Percentiles rank a stretch among this genome's conserved stretches.
phyloP scores from a whole-genome alignment of 1,140 invertebrate species.

The Frieseomelitta varia region DNA sequence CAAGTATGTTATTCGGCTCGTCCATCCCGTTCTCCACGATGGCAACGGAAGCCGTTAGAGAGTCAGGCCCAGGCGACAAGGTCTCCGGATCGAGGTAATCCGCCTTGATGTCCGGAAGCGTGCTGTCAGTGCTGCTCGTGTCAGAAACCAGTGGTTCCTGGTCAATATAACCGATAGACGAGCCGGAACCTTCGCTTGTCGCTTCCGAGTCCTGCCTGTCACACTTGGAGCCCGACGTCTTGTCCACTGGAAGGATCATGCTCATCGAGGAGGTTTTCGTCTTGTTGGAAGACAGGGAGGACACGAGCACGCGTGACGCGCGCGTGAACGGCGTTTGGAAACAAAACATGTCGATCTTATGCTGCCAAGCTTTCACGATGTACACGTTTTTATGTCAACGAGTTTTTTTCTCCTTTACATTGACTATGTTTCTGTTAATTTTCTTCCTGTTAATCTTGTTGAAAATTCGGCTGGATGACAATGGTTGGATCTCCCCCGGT shows the following conservation, averaged over 20 bases:
- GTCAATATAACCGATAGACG: slow-evolving; percentile 78
- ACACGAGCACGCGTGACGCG: slow-evolving; percentile 66
- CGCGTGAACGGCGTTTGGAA: slow-evolving; percentile 80
- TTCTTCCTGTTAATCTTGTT: background rate
- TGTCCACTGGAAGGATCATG: slow-evolving; percentile 53
- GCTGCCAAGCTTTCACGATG: too few species aligned
- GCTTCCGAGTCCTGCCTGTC: slow-evolving; percentile 75
- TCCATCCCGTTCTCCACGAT: slow-evolving; percentile 31
- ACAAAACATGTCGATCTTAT: slow-evolving; percentile 75
- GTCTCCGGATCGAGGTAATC: slow-evolving; percentile 78
- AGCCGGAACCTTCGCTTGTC: slow-evolving; percentile 75
- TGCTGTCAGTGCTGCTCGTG: slow-evolving; percentile 77
- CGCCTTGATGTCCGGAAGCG: slow-evolving; percentile 74
- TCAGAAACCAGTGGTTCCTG: slow-evolving; percentile 74
- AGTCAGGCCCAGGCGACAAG: slow-evolving; percentile 73
- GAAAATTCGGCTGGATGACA: background rate
- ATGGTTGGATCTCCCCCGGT: background rate
- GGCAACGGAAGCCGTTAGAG: slow-evolving; percentile 51
- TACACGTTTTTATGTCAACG: background rate
- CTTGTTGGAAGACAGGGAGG: slow-evolving; percentile 58
- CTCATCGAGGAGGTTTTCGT: slow-evolving; percentile 56
- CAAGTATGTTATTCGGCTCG: background rate
- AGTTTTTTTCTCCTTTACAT: background rate
- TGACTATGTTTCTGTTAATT: background rate
- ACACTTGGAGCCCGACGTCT: slow-evolving; percentile 29